Evolutionary conservation across 2,888 invertebrate species (phyloP), one percentile per base, ranked within the genome.

Genomic region (Caenorhabditis angaria): DNA sequence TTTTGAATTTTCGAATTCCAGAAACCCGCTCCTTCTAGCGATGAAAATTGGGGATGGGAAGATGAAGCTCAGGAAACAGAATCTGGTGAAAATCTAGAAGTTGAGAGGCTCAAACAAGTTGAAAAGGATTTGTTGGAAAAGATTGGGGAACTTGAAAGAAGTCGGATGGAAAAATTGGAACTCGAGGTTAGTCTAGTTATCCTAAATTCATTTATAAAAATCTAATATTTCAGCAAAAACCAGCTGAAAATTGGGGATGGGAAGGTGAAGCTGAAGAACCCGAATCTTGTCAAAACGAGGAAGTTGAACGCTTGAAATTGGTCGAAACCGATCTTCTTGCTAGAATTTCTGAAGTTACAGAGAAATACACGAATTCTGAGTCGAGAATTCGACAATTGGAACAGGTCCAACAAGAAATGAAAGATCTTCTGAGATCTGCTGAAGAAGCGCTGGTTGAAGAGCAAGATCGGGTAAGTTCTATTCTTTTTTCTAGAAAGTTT

Each of bases 381-480:
- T n/a, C n/a, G 18, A 51, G 8, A 51, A 24, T 54, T 27, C 8
- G 27, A 28, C 4, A 8, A 32, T 20, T 32, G 5, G 47, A 59
- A 20, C 2, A 47, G n/a, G 20, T 22, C 3, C n/a, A 47, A 20
- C 6, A 8, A 5, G 59, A 59, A 4, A 24, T 59, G 24, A 70
- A 62, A 18, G 62, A 66, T 47, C 51, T 70, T 18, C 55, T 70
- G 29, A 35, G 62, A 41, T 60, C 65, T 25, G 70, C 62, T 22
- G 70, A 70, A 28, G 28, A 50, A 48, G 60, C 65, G 54, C 51
- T 70, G 4, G 41, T 55, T 20, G 65, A 65, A 25, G 62, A 62
- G 28, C 70, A 66, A 35, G 70, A 70, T n/a, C 58, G 53, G 50
- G 65, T 61, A 12, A 54, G 47, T 57, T n/a, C n/a, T n/a, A n/a